phyloP scores from a whole-genome alignment of 2,113 vertebrate genomes.

The Siniperca knerii region DNA sequence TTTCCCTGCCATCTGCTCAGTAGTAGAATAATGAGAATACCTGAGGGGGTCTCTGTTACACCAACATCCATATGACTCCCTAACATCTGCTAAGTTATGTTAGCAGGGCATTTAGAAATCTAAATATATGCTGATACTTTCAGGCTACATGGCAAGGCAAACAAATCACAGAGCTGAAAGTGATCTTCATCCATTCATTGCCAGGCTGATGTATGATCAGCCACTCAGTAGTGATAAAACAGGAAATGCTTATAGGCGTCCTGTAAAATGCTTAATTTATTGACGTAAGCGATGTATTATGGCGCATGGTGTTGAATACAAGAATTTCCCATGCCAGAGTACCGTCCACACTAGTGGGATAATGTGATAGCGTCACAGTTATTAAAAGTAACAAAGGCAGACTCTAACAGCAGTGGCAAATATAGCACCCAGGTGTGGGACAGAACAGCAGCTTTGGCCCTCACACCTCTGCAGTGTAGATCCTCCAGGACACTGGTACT shows the following conservation, averaged over 20 bases:
- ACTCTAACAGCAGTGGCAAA: conserved; percentile 75
- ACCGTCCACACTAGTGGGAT: conserved; percentile 53
- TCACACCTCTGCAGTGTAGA: conserved; percentile 36
- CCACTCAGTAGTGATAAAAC: conserved; percentile 42
- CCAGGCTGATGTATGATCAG: conserved; percentile 48
- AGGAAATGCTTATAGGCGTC: conserved; percentile 46
- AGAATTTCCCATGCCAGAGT: conserved; percentile 49
- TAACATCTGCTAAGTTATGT: conserved; percentile 80
- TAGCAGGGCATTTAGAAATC: conserved; percentile 72
- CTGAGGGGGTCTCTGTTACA: conserved; percentile 81
- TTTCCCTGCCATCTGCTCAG: conserved; percentile 80
- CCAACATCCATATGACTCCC: conserved; percentile 77
- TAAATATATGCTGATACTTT: conserved; percentile 74
- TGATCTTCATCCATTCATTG: conserved; percentile 44
- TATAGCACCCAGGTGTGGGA: conserved; percentile 69
- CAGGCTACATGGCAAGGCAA: conserved; percentile 45
- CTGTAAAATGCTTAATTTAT: conserved; percentile 55
- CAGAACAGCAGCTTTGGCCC: conserved; percentile 30
- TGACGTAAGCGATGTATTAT: conserved; percentile 10
- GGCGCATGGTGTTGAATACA: conserved; percentile 1
- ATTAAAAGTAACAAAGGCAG: conserved; percentile 76
- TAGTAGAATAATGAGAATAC: conserved; percentile 83
- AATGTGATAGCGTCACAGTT: conserved; percentile 65
- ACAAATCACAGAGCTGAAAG: conserved; percentile 58
- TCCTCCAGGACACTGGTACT: neutral